Evolutionary conservation across 2,113 vertebrate species (phyloP).

Genomic region (Chroicocephalus ridibundus): DNA sequence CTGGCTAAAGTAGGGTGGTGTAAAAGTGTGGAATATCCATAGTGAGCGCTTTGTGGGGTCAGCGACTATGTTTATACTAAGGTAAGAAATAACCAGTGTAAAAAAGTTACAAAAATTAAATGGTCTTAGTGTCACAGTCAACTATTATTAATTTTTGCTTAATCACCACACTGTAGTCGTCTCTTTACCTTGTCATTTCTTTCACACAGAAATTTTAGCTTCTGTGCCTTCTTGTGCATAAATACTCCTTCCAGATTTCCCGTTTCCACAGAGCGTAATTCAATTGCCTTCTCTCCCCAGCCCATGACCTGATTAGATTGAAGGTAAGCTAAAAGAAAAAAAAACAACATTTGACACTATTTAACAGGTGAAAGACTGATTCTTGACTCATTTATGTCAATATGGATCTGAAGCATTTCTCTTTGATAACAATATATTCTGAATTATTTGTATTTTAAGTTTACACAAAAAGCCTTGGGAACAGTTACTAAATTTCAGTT

Average conservation of each 20-base stretch:
- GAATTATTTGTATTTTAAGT: background rate
- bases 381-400: background rate
- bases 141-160: background rate
- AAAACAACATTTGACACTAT: background rate
- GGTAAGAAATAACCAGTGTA: background rate
- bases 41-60: background rate
- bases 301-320: slow-evolving; percentile 96
- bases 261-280: slow-evolving; percentile 87
- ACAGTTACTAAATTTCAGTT: background rate
- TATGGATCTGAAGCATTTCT: background rate
- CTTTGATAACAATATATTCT: background rate
- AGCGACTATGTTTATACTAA: background rate
- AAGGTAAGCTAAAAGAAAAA: slow-evolving; percentile 82
- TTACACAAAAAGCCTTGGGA: background rate
- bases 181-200: slow-evolving; percentile 92
- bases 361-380: background rate
- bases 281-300: slow-evolving; percentile 94
- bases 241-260: slow-evolving; percentile 91
- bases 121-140: background rate
- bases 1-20: background rate
- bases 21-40: background rate
- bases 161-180: background rate
- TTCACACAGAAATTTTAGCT: slow-evolving; percentile 94
- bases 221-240: slow-evolving; percentile 96
- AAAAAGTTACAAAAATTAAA: background rate